Evolutionary conservation across 2,888 invertebrate genomes (phyloP).

Genomic region (Erannis defoliaria): DNA sequence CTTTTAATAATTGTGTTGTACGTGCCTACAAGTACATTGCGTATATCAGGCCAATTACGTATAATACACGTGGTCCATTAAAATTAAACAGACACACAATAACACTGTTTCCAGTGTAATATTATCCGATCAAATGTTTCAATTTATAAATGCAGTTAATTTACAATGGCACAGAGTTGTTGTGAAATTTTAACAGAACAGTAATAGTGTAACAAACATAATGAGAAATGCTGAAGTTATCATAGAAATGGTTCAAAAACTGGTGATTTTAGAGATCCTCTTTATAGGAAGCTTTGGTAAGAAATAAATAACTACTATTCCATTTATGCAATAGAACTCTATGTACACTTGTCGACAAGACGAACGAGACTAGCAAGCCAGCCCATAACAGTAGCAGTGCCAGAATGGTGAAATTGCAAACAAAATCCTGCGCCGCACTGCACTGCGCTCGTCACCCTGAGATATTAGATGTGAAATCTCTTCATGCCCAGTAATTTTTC

Average conservation of each 20-base stretch:
- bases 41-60: not conserved
- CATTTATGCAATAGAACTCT: too few species aligned
- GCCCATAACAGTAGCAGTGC: too few species aligned
- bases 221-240: not conserved
- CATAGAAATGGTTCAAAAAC: not conserved
- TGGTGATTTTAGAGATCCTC: not conserved
- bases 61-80: not conserved
- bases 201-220: not conserved
- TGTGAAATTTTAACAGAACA: not conserved
- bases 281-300: not conserved
- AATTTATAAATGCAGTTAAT: not conserved
- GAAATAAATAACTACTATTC: too few species aligned
- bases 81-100: not conserved
- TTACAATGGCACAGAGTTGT: not conserved
- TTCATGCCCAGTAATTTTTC: too few species aligned
- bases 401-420: too few species aligned
- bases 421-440: too few species aligned
- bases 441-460: too few species aligned
- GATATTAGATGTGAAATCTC: too few species aligned
- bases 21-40: too few species aligned
- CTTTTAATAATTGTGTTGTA: too few species aligned
- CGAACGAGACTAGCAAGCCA: too few species aligned
- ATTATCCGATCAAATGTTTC: not conserved
- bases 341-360: too few species aligned
- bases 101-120: not conserved